Evolutionary conservation across 2,888 invertebrate genomes (phyloP), one percentile per base, ranked within the genome.

Genomic region (Diarsia rubi): DNA sequence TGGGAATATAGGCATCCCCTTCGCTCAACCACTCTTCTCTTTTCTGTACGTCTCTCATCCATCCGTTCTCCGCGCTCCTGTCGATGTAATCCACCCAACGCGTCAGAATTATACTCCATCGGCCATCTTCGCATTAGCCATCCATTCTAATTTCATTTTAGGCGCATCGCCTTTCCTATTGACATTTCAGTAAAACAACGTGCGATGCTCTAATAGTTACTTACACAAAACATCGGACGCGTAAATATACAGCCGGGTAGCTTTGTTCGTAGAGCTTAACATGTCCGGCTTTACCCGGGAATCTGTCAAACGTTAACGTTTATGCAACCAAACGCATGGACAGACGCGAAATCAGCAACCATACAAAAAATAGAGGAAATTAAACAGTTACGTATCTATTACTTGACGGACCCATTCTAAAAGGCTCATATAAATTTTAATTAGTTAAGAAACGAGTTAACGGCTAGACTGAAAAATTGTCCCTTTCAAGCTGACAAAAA

Each of bases 251-350:
- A 37, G 16, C 21, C 54, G 19, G 24, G 14, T 27, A 31, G 6
- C 24, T 54, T 12, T 45, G 37, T 45, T 6, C 8, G 37, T 27
- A 47, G 12, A 47, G 62, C 8, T 63, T 24, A 54, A 74, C 31
- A 45, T 45, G 16, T 37, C 63, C 14, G 37, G 45, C 1, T 47
- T 64, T 12, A 45, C 16, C 37, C 57, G n/a, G 77, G 42, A 47
- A 65, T 76, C n/a, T 75, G 65, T 76, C 77, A 74, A 14, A 49
- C 14, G 27, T 24, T 21, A 3, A 49, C 45, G 21, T 62, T 31
- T 19, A 24, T 62, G 9, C 24, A 62, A 16, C 21, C 9, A 62
- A 73, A 44, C 31, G 14, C 12, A 19, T 19, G 49, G 31, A 45
- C 52, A 45, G 14, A 31, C 11, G n/a, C 12, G 1, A 16, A 37